Evolutionary conservation across 2,888 invertebrate genomes (phyloP).

Genomic region (Drosophila austrosaltans): DNA sequence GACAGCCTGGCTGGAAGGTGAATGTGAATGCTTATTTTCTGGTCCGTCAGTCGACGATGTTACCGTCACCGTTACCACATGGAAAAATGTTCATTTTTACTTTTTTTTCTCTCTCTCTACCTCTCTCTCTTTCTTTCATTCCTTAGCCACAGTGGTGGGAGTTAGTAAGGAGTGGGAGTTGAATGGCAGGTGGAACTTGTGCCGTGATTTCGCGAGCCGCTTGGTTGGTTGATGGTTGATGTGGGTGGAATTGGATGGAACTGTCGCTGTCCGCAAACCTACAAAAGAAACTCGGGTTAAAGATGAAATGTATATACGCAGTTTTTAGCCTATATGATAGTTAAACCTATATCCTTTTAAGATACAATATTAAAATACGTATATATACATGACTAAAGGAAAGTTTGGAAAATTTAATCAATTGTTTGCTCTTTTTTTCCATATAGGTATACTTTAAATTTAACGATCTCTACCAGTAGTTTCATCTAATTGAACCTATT

Average conservation of each 20-base stretch:
- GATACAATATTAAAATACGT: background rate
- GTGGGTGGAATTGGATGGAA: conserved; percentile 12
- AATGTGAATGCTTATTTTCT: conserved; percentile 75
- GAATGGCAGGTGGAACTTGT: conserved; percentile 41
- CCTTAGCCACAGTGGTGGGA: background rate
- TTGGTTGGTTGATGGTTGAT: conserved; percentile 26
- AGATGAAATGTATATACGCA: conserved; percentile 62
- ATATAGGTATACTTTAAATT: too few species aligned
- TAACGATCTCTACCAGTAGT: too few species aligned
- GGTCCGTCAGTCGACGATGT: conserved; percentile 78
- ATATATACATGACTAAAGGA: background rate
- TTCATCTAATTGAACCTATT: too few species aligned
- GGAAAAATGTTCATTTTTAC: conserved; percentile 62
- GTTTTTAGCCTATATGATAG: conserved; percentile 37
- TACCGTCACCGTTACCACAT: conserved; percentile 70
- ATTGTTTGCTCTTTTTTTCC: too few species aligned
- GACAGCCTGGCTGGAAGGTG: conserved; percentile 23
- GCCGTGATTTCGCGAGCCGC: conserved; percentile 66
- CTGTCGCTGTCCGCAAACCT: conserved; percentile 11
- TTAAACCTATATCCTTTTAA: conserved; percentile 28
- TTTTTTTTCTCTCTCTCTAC: conserved; percentile 27
- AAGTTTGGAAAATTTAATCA: too few species aligned
- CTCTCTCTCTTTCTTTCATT: conserved; percentile 27
- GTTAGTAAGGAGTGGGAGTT: conserved; percentile 14
- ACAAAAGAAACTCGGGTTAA: conserved; percentile 59